Conservation (phyloP, 2,888 invertebrate genomes). For the Sussaba pulchella region DNA sequence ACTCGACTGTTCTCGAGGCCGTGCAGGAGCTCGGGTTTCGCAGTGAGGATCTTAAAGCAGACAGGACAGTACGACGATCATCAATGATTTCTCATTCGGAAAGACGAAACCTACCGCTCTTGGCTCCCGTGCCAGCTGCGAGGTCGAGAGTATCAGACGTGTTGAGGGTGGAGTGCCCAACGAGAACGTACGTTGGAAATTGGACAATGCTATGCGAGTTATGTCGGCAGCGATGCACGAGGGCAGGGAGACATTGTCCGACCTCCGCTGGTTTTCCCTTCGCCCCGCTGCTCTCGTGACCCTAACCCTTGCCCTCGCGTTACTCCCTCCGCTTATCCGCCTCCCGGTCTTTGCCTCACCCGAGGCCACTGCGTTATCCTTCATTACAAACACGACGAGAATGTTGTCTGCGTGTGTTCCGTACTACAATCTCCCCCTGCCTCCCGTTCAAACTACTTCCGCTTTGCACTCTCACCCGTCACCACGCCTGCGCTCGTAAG, state of each 20-base stretch:
- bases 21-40: no score
- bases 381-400: slow-evolving; percentile 34
- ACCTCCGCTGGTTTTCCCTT: slow-evolving; percentile 44
- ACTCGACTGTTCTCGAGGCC: no score
- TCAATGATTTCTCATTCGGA: slow-evolving; percentile 15
- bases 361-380: slow-evolving; percentile 45
- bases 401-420: slow-evolving; percentile 3
- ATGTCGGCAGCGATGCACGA: slow-evolving; percentile 68
- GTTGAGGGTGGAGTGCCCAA: slow-evolving; percentile 34
- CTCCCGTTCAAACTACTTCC: not conserved
- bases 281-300: slow-evolving; percentile 40
- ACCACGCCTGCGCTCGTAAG: slow-evolving; percentile 25
- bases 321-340: slow-evolving; percentile 47
- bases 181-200: slow-evolving; percentile 68
- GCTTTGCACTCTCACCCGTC: slow-evolving; percentile 22
- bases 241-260: slow-evolving; percentile 68
- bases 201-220: slow-evolving; percentile 75
- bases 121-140: not conserved
- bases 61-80: not conserved
- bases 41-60: not conserved
- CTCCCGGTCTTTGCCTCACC: slow-evolving; percentile 21
- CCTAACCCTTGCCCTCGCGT: slow-evolving; percentile 57
- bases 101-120: not conserved
- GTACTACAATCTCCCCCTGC: not conserved
- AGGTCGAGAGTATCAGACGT: not conserved